Conservation (phyloP, 2,113 vertebrate genomes). For the Tympanuchus pallidicinctus region DNA sequence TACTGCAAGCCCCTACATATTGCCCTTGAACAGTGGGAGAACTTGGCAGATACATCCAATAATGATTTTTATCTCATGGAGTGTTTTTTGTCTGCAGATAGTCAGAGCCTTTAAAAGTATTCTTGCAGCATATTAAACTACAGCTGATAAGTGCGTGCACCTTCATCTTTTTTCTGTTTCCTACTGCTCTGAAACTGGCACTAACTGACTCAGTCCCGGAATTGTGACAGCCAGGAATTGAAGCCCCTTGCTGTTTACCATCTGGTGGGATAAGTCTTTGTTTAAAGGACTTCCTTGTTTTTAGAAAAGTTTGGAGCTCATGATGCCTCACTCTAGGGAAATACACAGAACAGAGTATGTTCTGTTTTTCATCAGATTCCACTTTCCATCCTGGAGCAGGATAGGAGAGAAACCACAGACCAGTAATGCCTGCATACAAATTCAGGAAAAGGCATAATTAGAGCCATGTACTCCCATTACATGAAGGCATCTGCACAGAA, state of each 20-base stretch:
- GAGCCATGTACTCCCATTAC: background rate
- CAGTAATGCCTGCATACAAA: background rate
- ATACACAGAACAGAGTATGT: background rate
- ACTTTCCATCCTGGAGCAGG: background rate
- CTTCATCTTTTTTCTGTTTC: background rate
- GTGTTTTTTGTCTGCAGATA: conserved; percentile 19
- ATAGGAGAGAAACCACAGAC: background rate
- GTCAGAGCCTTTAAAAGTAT: background rate
- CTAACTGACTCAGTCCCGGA: background rate
- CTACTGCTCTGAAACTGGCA: background rate
- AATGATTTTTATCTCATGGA: conserved; percentile 34
- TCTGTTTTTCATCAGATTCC: background rate
- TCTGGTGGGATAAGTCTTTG: background rate
- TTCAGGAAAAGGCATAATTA: background rate
- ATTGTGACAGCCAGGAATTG: background rate
- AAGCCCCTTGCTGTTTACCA: background rate
- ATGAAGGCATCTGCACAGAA: background rate
- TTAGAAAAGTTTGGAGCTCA: background rate
- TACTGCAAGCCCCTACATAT: background rate
- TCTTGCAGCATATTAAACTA: background rate
- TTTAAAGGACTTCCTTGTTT: background rate
- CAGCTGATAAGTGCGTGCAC: background rate
- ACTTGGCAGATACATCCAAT: conserved; percentile 44
- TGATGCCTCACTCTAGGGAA: background rate
- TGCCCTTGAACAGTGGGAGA: background rate